phyloP scores from a whole-genome alignment of 92 coral and sea anemone species.

The Micromussa lordhowensis region DNA sequence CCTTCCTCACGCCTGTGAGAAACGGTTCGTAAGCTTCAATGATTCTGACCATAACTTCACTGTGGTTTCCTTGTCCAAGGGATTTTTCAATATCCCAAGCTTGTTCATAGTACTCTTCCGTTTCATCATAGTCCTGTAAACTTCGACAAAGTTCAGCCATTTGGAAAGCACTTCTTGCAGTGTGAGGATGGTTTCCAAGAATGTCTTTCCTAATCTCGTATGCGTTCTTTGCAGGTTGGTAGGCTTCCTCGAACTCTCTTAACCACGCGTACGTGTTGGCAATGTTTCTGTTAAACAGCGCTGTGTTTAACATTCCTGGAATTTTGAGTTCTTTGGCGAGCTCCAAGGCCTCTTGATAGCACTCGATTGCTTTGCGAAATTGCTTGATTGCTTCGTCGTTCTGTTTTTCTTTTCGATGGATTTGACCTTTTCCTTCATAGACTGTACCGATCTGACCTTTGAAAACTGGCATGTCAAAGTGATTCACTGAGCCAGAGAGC shows the following conservation, averaged over 20 bases:
- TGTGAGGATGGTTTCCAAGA: constrained; percentile 60
- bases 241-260: constrained; percentile 29
- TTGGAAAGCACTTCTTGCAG: constrained; percentile 61
- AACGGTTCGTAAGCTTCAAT: neutral
- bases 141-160: constrained; percentile 41
- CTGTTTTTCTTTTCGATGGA: too few relatives aligned
- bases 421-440: constrained; percentile 38
- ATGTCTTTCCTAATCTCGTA: constrained; percentile 52
- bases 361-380: constrained; percentile 29
- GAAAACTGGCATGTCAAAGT: constrained; percentile 63
- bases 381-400: neutral
- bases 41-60: constrained; percentile 51
- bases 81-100: constrained; percentile 68
- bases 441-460: constrained; percentile 58
- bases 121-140: constrained; percentile 31
- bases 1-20: neutral
- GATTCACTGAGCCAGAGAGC: constrained; percentile 52
- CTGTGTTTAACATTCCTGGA: constrained; percentile 49
- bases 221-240: constrained; percentile 47
- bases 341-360: constrained; percentile 58
- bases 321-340: constrained; percentile 62
- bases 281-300: constrained; percentile 65
- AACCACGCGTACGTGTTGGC: constrained; percentile 52
- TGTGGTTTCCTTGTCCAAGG: constrained; percentile 60
- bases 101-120: constrained; percentile 50